Percentiles rank a stretch among this genome's conserved stretches.
These are phyloP conservation scores for Pseudomugil gertrudae DNA, from an alignment of 2,797 vertebrate genomes.

Conservation along the genomic window DNA sequence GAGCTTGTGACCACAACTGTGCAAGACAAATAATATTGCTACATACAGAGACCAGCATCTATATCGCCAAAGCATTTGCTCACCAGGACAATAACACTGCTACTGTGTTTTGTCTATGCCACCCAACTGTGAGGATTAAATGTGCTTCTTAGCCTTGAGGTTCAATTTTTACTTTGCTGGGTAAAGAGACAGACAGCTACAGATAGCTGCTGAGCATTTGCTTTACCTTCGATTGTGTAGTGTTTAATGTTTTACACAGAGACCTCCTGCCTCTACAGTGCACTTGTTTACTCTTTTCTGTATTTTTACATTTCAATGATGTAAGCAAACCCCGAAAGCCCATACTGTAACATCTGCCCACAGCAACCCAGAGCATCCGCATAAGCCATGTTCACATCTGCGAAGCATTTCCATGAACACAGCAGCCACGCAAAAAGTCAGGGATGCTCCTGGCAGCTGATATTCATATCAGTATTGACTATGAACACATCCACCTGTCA, in stretches of 20 bases:
- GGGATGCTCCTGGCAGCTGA: neutral
- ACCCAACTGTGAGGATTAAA: neutral
- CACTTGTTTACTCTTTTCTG: slow-evolving; percentile 47
- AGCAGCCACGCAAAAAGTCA: neutral
- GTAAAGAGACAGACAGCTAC: slow-evolving; percentile 16
- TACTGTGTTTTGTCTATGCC: slow-evolving; percentile 7
- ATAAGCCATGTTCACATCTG: slow-evolving; percentile 31
- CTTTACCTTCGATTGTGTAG: slow-evolving; percentile 34
- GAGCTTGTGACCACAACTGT: slow-evolving; percentile 3
- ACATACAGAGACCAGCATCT: slow-evolving; percentile 21
- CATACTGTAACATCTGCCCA: slow-evolving; percentile 60
- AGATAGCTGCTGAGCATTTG: slow-evolving; percentile 28
- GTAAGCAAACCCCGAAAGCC: slow-evolving; percentile 62
- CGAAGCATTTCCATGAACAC: slow-evolving; percentile 6
- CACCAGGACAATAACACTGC: neutral
- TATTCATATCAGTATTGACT: neutral
- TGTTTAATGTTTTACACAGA: slow-evolving; percentile 12
- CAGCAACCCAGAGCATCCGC: slow-evolving; percentile 4
- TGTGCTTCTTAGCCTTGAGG: slow-evolving; percentile 3
- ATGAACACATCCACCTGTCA: neutral
- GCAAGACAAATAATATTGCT: slow-evolving; percentile 34
- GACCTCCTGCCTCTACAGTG: slow-evolving; percentile 23
- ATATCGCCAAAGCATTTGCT: neutral
- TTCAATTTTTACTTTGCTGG: slow-evolving; percentile 11
- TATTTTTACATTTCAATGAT: slow-evolving; percentile 65